Percentiles rank a stretch among this genome's conserved stretches.
These are phyloP conservation scores for Noctua fimbriata DNA, from an alignment of 2,888 invertebrate species.

Conservation along the genomic window DNA sequence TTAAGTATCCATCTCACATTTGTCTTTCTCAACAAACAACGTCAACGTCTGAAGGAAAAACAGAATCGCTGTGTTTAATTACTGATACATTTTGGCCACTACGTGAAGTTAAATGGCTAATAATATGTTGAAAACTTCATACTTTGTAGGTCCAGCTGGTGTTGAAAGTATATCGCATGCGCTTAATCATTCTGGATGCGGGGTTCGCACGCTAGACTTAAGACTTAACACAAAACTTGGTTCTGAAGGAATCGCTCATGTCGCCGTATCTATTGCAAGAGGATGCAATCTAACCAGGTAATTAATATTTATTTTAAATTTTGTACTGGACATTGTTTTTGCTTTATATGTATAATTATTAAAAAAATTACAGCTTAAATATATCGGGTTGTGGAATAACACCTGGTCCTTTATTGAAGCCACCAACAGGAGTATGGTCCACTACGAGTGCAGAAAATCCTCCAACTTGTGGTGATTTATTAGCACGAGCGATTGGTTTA, in stretches of 20 bases:
- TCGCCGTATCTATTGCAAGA: slow-evolving; percentile 86
- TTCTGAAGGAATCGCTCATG: slow-evolving; percentile 85
- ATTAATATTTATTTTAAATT: slow-evolving; percentile 14
- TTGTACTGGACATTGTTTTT: background rate
- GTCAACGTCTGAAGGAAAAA: background rate
- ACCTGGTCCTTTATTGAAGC: slow-evolving; percentile 80
- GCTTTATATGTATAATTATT: background rate
- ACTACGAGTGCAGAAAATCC: slow-evolving; percentile 85
- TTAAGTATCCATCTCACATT: background rate
- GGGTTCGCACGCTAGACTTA: slow-evolving; percentile 83
- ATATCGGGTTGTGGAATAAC: slow-evolving; percentile 88
- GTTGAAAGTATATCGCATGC: slow-evolving; percentile 85
- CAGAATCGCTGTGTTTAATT: background rate
- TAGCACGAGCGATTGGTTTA: slow-evolving; percentile 87
- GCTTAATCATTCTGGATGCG: slow-evolving; percentile 83
- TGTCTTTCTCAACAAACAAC: background rate
- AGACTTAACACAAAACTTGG: slow-evolving; percentile 85
- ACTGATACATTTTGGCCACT: background rate
- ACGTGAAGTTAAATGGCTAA: background rate
- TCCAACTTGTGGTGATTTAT: slow-evolving; percentile 86
- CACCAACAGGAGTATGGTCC: slow-evolving; percentile 88
- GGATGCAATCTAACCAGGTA: slow-evolving; percentile 87
- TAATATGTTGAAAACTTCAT: background rate
- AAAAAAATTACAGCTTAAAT: slow-evolving; percentile 77
- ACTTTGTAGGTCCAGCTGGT: slow-evolving; percentile 80